A percentile compares a stretch with the other conserved stretches of the same genome.
phyloP scores from a whole-genome alignment of 2,797 vertebrate genomes.

The Morus bassanus region DNA sequence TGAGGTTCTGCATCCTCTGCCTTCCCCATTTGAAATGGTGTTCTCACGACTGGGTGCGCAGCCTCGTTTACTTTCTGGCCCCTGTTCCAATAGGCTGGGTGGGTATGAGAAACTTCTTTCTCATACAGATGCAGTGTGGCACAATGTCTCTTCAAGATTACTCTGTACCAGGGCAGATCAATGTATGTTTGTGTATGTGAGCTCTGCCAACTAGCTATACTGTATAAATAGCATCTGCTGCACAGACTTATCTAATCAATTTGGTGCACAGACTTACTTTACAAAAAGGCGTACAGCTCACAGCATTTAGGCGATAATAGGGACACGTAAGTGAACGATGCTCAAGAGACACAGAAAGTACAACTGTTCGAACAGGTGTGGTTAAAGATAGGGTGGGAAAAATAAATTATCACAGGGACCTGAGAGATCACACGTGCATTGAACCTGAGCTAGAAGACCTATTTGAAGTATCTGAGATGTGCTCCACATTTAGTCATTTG shows the following conservation, averaged over 20 bases:
- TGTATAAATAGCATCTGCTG: background rate
- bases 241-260: background rate
- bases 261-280: background rate
- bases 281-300: background rate
- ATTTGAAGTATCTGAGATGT: background rate
- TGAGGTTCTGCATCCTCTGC: background rate
- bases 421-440: background rate
- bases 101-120: background rate
- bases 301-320: background rate
- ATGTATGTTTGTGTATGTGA: background rate
- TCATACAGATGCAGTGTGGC: fast-evolving
- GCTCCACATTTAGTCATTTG: background rate
- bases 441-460: background rate
- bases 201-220: background rate
- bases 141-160: background rate
- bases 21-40: fast-evolving
- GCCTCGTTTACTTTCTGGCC: fast-evolving
- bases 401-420: background rate
- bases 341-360: background rate
- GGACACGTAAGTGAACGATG: background rate
- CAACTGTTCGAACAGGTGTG: background rate
- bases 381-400: background rate
- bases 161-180: background rate
- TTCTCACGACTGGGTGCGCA: fast-evolving
- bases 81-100: fast-evolving